A percentile compares a stretch with the other conserved stretches of the same genome.
phyloP scores from a whole-genome alignment of 2,797 vertebrate species.

The Phrynocephalus vlangalii region DNA sequence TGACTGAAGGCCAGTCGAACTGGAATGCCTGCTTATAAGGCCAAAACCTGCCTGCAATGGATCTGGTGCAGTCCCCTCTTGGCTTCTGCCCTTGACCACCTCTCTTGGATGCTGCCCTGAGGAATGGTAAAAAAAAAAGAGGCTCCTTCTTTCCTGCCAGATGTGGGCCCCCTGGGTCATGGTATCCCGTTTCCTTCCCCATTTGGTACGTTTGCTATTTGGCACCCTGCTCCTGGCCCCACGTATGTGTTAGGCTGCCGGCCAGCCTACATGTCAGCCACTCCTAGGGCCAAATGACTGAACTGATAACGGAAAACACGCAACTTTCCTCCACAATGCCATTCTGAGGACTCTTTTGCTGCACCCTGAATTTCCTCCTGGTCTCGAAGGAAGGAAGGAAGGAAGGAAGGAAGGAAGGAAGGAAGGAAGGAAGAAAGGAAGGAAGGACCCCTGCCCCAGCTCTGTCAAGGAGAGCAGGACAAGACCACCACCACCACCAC shows the following conservation, averaged over 20 bases:
- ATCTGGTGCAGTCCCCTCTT: background rate
- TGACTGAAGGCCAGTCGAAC: background rate
- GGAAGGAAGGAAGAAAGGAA: background rate
- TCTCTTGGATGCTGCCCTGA: background rate
- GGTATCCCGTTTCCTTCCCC: constrained; percentile 8
- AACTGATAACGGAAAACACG: background rate
- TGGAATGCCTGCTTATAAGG: background rate
- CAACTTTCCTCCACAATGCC: too few relatives aligned
- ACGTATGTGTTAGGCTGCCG: background rate
- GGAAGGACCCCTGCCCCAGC: background rate
- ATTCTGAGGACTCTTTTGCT: too few relatives aligned
- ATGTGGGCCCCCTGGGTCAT: background rate
- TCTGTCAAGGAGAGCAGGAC: background rate
- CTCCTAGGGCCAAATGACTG: background rate
- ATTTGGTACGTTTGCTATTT: background rate
- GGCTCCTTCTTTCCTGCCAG: background rate
- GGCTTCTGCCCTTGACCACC: background rate
- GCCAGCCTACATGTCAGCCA: background rate
- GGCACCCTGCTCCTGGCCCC: background rate
- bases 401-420: background rate
- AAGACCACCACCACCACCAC: background rate
- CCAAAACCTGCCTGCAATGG: background rate
- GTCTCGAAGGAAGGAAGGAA: background rate
- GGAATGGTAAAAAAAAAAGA: background rate
- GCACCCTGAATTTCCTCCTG: background rate